Evolutionary conservation across 1,140 invertebrate species (phyloP), one percentile per base, ranked within the genome.

Genomic region (Stratiolaelaps scimitus): DNA sequence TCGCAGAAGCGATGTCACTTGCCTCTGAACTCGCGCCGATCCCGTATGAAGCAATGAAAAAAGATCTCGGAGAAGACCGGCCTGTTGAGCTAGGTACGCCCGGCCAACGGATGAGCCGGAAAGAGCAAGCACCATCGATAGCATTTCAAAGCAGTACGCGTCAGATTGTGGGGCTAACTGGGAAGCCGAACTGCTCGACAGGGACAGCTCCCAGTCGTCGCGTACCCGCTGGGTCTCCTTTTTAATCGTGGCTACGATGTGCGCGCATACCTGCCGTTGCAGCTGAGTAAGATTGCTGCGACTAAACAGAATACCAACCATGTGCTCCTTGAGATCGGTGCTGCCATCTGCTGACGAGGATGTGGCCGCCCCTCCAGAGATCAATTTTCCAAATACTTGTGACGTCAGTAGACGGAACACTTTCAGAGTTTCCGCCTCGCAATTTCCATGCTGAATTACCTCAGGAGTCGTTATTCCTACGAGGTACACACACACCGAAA

Each of bases 141-240:
- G 77, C 88, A 97, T 92, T 79, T 97, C 92, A 75, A 97, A 97
- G 77, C 92, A 96, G 73, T 95, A 96, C 7, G 89, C 90, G 77
- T 96, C 92, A 1, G 84, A 77, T 17, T 76, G 73, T 69, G 74
- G 77, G 66, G 71, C 73, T 65, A 76, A 71, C 65, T 74, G 72
- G 19, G 73, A 72, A 7, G 69, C 69, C 64, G 71, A 68, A 66
- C 73, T 69, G 67, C 73, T 69, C 34, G 69, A 69, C 47, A 78
- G 70, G 26, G 71, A 69, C 19, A 73, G 76, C 73, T 93, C 89
- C 89, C 91, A 95, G 72, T 92, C 89, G 71, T 95, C 90, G 48
- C 85, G 80, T 1, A 92, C 83, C 1, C 86, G 80, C 56, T 82
- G 76, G 0, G 89, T 84, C 77, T 97, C 92, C 72, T 88, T 87